Evolutionary conservation across 1,140 invertebrate genomes (phyloP), one percentile per base, ranked within the genome.

Genomic region (Atta texana): DNA sequence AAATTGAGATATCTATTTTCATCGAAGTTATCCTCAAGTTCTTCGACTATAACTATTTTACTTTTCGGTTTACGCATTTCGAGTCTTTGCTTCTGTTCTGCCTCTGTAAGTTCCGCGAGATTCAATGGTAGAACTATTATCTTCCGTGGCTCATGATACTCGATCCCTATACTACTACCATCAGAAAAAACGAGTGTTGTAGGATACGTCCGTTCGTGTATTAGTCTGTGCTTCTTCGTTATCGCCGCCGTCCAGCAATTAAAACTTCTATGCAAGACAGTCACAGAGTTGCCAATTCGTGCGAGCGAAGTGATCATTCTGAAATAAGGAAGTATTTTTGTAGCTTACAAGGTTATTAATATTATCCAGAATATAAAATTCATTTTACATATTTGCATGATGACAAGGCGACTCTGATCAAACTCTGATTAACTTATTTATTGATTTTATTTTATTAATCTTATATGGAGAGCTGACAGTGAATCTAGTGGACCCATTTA

Each of bases 91-190:
- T 96, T 97, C 28, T 96, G 95, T 93, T 98, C 97, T 71, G 96
- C 96, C 92, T 97, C 97, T 63, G 96, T 96, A 21, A 99, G 93
- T 61, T 95, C 95, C 51, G 94, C 96, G 18, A 98, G 91, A 95
- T 99, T 97, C 51, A 98, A 71, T 1, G 98, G 98, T 66, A 99
- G 94, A 97, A 96, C 97, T 34, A 99, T 98, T 86, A 99, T 98
- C 95, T 96, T 96, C 82, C 97, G 95, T 8, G 98, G 98, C 94
- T 98, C 97, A 86, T 97, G 96, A 93, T 99, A 98, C 89, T 97
- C 95, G 39, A 98, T 97, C 55, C 96, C 97, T 85, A 98, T 97
- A 66, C 97, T 97, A 68, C 98, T 98, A 69, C 98, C 98, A 96
- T 99, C 97, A 2, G 98, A 95, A 44, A 97, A 95, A 31, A 99